Base-by-base conservation (phyloP, 2,113 vertebrate species). In the Megaceryle torquata region DNA sequence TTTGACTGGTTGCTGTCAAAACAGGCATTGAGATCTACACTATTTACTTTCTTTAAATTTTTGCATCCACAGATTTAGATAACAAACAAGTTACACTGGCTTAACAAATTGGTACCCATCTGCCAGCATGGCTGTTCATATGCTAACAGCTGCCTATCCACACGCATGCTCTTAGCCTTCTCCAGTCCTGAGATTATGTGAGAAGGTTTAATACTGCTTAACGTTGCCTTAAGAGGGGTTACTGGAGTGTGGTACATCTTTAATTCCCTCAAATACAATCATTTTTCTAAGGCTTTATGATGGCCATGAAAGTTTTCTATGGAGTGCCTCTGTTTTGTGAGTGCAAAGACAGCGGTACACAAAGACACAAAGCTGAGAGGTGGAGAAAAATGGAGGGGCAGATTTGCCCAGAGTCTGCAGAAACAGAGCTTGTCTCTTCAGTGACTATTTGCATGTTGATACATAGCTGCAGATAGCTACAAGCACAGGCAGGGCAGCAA, bases 21-120 rank as follows among this genome's bases (percentile, higher is more conserved):
- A 71, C 3, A 37, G 37, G 4, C 35, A 37, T 4, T 1, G 1
- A 71, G 5, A 43, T 37, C 24, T 1, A 75, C 5, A 9, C 15
- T 33, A 26, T 64, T 39, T 48, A 25, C 2, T 74, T 63, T 46
- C 21, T 43, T 37, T 54, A 24, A 50, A 4, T 24, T 48, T 77
- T 63, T 50, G 10, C 43, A 78, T 63, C 53, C 22, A 35, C 20
- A 72, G 28, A 31, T 19, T 72, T 80, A 69, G 46, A 31, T 8
- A n/a, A 29, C 5, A 43, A 31, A 37, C 24, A 54, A 39, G 46
- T 33, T 69, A 15, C 1, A 0, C 4, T 77, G 33, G 13, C 29
- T 82, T 53, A 85, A 82, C 12, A 88, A 85, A 87, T 65, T 33
- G 18, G 13, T 53, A 44, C 7, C 14, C 48, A 28, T 50, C 26